A percentile compares a stretch with the other conserved stretches of the same genome.
Conservation (phyloP, 2,113 vertebrate species). For the Ondatra zibethicus region DNA sequence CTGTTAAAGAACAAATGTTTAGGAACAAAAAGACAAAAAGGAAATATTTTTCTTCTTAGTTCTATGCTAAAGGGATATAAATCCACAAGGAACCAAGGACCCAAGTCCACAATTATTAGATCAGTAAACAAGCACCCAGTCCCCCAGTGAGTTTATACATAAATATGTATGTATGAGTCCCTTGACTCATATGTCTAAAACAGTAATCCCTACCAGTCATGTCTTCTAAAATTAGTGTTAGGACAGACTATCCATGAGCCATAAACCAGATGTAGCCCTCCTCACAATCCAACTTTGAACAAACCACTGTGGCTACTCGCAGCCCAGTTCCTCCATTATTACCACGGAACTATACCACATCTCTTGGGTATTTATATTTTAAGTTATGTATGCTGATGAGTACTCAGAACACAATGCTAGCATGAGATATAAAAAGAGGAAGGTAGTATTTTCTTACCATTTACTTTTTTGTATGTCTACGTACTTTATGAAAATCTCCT, state of each 20-base stretch:
- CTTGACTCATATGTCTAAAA: slow-evolving; percentile 42
- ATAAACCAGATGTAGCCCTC: slow-evolving; percentile 10
- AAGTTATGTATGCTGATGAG: not conserved
- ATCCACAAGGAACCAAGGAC: not conserved
- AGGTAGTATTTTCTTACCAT: not conserved
- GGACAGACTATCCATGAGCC: not conserved
- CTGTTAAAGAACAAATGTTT: too few relatives aligned
- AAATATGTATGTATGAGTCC: too few relatives aligned
- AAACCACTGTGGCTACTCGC: not conserved
- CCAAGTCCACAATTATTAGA: not conserved
- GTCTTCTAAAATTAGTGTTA: slow-evolving; percentile 22
- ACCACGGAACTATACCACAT: not conserved
- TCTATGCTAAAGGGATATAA: slow-evolving; percentile 7
- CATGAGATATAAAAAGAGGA: not conserved
- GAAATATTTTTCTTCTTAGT: not conserved
- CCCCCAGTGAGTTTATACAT: not conserved
- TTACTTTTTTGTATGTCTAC: not conserved
- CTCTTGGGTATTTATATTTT: not conserved
- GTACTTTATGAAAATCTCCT: slow-evolving; percentile 42
- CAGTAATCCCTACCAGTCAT: not conserved
- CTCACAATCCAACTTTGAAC: not conserved
- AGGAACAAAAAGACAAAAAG: slow-evolving; percentile 51
- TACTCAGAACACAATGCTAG: not conserved
- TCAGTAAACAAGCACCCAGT: not conserved
- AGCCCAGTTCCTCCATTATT: not conserved